Evolutionary conservation across 2,797 vertebrate genomes (phyloP).

Genomic region (Lateolabrax maculatus): DNA sequence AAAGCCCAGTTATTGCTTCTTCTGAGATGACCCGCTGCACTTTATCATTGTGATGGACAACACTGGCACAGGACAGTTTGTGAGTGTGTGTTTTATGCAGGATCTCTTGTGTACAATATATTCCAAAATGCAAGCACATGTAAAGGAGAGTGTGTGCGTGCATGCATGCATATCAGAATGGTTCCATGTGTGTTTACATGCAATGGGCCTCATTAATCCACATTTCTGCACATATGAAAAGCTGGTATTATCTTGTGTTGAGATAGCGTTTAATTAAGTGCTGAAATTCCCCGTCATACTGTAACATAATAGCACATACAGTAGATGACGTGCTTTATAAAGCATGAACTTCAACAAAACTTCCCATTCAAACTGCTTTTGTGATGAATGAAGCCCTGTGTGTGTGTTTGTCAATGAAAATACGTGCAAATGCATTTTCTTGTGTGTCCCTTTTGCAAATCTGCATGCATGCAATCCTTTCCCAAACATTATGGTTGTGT

Average conservation of each 20-base stretch:
- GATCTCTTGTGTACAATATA: constrained; percentile 50
- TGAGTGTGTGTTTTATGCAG: constrained; percentile 46
- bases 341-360: constrained; percentile 22
- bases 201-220: constrained; percentile 68
- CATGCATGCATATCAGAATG: constrained; percentile 52
- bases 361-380: constrained; percentile 31
- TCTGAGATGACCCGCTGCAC: constrained; percentile 73
- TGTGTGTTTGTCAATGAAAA: constrained; percentile 2
- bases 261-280: constrained; percentile 27
- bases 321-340: constrained; percentile 15
- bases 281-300: background rate
- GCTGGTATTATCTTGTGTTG: constrained; percentile 18
- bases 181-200: constrained; percentile 57
- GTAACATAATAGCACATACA: constrained; percentile 15
- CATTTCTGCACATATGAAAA: constrained; percentile 50
- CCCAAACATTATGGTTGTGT: constrained; percentile 7
- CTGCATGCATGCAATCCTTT: constrained; percentile 31
- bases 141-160: constrained; percentile 21
- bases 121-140: constrained; percentile 36
- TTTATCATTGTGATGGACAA: constrained; percentile 81
- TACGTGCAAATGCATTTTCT: constrained; percentile 35
- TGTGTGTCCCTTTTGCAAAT: constrained; percentile 3
- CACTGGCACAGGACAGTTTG: constrained; percentile 63
- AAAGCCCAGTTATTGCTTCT: constrained; percentile 75
- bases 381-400: constrained; percentile 66